A percentile compares a stretch with the other conserved stretches of the same genome.
phyloP scores from a whole-genome alignment of 2,888 invertebrate species.

The Caenorhabditis panamensis region DNA sequence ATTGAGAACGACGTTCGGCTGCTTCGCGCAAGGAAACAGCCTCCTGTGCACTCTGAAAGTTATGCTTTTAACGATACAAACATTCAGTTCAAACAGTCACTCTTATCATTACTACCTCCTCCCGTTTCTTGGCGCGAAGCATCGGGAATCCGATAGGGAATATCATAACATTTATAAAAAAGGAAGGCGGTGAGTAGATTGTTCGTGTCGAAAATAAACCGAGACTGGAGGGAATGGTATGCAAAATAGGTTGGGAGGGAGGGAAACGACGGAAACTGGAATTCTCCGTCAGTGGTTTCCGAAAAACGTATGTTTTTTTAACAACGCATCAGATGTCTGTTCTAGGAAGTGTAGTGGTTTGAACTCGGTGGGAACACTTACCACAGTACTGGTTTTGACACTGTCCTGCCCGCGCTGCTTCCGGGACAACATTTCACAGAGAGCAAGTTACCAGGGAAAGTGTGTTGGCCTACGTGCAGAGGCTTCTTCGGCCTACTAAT shows the following conservation, averaged over 20 bases:
- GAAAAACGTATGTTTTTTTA: constrained; percentile 5
- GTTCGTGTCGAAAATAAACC: constrained; percentile 35
- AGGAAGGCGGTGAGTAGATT: background rate
- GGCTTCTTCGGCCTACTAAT: constrained; percentile 46
- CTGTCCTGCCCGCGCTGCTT: constrained; percentile 42
- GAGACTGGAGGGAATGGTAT: constrained; percentile 22
- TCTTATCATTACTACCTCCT: constrained; percentile 22
- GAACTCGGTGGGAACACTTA: constrained; percentile 39
- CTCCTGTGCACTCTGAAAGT: constrained; percentile 66
- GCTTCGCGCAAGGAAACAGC: constrained; percentile 63
- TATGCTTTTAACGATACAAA: background rate
- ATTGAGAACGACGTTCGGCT: constrained; percentile 65
- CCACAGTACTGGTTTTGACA: constrained; percentile 56
- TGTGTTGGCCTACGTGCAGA: constrained; percentile 50
- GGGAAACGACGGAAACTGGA: constrained; percentile 49
- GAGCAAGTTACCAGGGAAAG: background rate
- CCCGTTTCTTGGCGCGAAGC: constrained; percentile 28
- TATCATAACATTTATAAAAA: constrained; percentile 47
- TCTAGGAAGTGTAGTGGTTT: constrained; percentile 27
- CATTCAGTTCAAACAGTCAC: background rate
- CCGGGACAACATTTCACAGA: constrained; percentile 45
- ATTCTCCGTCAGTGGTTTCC: constrained; percentile 3
- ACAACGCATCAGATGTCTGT: constrained; percentile 28
- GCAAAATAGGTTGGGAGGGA: constrained; percentile 38
- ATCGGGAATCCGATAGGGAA: constrained; percentile 59